Percentiles rank a stretch among this genome's conserved stretches.
Evolutionary conservation across 2,797 vertebrate species (phyloP).

Genomic region (Muscicapa striata): DNA sequence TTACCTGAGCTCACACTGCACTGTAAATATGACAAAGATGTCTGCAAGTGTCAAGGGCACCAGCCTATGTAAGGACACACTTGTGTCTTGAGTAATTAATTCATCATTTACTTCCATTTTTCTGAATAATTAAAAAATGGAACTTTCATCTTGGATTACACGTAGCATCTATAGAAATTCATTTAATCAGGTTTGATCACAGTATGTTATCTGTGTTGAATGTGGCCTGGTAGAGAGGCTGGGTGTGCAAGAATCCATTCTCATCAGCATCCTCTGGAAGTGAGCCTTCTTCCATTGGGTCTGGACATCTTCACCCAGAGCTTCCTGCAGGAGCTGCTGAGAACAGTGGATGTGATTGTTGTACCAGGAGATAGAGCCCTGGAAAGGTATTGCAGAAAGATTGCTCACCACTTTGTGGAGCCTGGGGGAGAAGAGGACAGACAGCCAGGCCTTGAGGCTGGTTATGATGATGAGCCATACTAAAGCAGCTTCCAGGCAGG

Average conservation of each 20-base stretch:
- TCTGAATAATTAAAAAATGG: neutral
- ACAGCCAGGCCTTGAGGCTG: neutral
- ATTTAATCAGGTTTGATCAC: neutral
- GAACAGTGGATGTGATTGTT: accelerated
- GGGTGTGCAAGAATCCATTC: neutral
- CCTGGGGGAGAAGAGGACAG: neutral
- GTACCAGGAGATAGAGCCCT: accelerated
- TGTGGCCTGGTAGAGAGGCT: neutral
- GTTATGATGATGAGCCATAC: neutral
- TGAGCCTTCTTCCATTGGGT: neutral
- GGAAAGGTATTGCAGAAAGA: neutral
- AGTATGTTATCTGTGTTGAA: neutral
- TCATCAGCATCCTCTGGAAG: neutral
- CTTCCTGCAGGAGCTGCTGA: neutral
- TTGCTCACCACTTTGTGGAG: neutral
- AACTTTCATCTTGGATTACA: neutral
- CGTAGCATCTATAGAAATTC: neutral
- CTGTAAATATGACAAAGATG: neutral
- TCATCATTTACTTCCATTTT: neutral
- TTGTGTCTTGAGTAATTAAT: constrained; percentile 32
- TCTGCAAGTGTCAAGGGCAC: neutral
- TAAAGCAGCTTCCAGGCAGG: neutral
- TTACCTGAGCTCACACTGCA: neutral
- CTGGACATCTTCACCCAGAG: neutral
- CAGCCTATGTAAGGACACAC: neutral